A percentile compares a stretch with the other conserved stretches of the same genome.
Conservation (phyloP, 2,888 invertebrate genomes). For the Cynaeus angustus region DNA sequence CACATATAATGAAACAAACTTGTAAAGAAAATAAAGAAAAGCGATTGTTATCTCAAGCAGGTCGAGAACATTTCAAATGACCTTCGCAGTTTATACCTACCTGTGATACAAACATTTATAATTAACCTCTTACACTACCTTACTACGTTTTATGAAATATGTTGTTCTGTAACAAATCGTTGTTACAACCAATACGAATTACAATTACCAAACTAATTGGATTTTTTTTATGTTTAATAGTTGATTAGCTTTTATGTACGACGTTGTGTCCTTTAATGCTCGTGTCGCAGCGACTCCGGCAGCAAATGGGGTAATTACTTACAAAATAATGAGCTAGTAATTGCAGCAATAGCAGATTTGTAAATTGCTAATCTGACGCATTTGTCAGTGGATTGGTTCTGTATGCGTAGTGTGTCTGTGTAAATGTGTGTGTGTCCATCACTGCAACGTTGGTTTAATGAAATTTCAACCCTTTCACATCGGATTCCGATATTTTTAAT, state of each 20-base stretch:
- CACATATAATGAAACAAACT: no score
- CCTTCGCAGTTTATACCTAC: no score
- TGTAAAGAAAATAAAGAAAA: no score
- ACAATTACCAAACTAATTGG: no score
- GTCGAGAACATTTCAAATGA: no score
- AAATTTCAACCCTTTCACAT: slow-evolving; percentile 33
- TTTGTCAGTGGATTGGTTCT: slow-evolving; percentile 69
- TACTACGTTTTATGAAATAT: no score
- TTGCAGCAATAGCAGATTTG: slow-evolving; percentile 72
- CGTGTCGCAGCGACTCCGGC: slow-evolving; percentile 28
- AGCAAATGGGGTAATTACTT: slow-evolving; percentile 70
- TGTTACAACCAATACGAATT: no score
- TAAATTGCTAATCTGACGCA: slow-evolving; percentile 72
- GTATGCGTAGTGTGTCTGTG: slow-evolving; percentile 53
- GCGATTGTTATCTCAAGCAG: no score
- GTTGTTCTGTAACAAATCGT: no score
- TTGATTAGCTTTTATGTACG: background rate
- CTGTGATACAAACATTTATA: no score
- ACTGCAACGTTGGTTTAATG: slow-evolving; percentile 29
- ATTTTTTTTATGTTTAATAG: no score
- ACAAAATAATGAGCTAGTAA: slow-evolving; percentile 72
- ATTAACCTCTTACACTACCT: no score
- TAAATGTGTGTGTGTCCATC: slow-evolving; percentile 36
- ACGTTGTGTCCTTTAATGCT: background rate
- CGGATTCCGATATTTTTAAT: slow-evolving; percentile 34